Evolutionary conservation across 2,113 vertebrate genomes (phyloP).

Genomic region (Nansenia antarctica): DNA sequence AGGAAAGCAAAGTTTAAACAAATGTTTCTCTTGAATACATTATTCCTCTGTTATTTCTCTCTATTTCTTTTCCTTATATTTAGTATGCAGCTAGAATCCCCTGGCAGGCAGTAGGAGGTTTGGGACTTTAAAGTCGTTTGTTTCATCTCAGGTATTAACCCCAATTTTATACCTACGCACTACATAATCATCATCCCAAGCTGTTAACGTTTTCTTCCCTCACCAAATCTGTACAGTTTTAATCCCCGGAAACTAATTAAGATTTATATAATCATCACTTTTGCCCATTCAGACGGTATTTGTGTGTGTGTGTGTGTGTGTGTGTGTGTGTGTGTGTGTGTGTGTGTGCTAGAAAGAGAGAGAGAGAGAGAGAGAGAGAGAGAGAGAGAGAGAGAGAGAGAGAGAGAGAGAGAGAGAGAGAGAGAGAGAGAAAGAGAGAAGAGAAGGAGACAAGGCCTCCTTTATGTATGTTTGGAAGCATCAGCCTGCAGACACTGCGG

Average conservation of each 20-base stretch:
- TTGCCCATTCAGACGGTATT: constrained; percentile 46
- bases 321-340: constrained; percentile 35
- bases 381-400: neutral
- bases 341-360: constrained; percentile 2
- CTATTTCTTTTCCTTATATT: too few species aligned
- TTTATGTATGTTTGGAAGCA: constrained; percentile 54
- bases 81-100: constrained; percentile 67
- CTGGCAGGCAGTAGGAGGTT: constrained; percentile 60
- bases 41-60: too few species aligned
- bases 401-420: neutral
- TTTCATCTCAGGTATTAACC: constrained; percentile 78
- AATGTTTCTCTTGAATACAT: too few species aligned
- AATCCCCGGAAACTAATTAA: constrained; percentile 79
- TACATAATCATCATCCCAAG: constrained; percentile 71
- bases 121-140: constrained; percentile 72
- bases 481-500: constrained; percentile 49
- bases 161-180: constrained; percentile 75
- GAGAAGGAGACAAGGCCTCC: constrained; percentile 56
- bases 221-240: constrained; percentile 71
- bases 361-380: neutral
- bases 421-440: constrained; percentile 23
- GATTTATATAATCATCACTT: constrained; percentile 73
- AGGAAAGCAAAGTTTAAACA: too few species aligned
- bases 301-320: constrained; percentile 14
- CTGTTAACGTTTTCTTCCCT: constrained; percentile 67